Evolutionary conservation across 1,140 invertebrate genomes (phyloP).

Genomic region (Pseudomyrmex flavicornis): DNA sequence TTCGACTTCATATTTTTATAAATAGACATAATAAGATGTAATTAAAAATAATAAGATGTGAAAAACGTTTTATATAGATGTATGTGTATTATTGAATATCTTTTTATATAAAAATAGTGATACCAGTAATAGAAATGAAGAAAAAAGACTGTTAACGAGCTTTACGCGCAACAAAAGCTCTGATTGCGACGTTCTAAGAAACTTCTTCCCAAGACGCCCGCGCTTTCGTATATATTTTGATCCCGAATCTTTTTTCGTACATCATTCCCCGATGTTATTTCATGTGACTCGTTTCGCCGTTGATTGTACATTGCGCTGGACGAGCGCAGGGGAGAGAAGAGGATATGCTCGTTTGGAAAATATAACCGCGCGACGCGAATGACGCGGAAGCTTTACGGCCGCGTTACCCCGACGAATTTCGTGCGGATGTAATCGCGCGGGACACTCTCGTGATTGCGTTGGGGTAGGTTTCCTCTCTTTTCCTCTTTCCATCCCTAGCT

Average conservation of each 20-base stretch:
- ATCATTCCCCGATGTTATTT: not conserved
- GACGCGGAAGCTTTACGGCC: constrained; percentile 57
- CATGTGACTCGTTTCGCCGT: constrained; percentile 7
- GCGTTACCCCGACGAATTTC: constrained; percentile 13
- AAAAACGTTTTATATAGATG: too few relatives aligned
- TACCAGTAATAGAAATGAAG: not conserved
- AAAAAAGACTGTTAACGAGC: not conserved
- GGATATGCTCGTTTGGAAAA: constrained; percentile 25
- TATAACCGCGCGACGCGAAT: constrained; percentile 27
- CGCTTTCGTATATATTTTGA: not conserved
- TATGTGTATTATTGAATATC: too few relatives aligned
- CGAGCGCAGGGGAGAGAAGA: not conserved
- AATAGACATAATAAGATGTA: too few relatives aligned
- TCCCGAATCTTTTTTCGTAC: not conserved
- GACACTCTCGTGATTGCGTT: constrained; percentile 49
- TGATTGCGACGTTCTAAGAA: constrained; percentile 2
- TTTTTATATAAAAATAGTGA: too few relatives aligned
- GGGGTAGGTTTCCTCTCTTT: not conserved
- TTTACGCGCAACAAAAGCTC: not conserved
- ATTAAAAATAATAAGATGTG: too few relatives aligned
- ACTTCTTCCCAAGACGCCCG: not conserved
- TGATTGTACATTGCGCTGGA: constrained; percentile 22
- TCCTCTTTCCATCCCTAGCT: not conserved
- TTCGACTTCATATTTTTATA: too few relatives aligned
- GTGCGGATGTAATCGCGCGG: constrained; percentile 19